Percentiles rank a stretch among this genome's conserved stretches.
These are phyloP conservation scores for Scolopax bukidnonensis DNA, from an alignment of 2,797 vertebrate genomes.

Conservation along the genomic window DNA sequence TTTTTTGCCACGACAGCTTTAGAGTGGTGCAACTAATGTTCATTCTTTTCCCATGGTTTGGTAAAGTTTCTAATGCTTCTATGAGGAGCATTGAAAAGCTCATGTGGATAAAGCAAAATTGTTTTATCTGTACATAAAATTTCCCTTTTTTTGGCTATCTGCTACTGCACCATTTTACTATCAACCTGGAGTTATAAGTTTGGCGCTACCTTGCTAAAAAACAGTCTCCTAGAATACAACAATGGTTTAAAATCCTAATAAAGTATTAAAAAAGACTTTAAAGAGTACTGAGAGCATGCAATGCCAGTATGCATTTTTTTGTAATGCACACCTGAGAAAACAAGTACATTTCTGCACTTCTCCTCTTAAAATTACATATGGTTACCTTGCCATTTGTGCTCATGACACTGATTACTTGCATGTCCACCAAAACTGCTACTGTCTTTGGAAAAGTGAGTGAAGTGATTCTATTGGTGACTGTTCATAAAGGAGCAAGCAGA, in stretches of 20 bases:
- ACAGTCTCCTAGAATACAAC: background rate
- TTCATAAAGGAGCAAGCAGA: background rate
- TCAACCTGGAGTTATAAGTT: background rate
- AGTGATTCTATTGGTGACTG: background rate
- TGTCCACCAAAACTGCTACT: background rate
- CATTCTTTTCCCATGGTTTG: background rate
- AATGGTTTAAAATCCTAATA: background rate
- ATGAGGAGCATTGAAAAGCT: background rate
- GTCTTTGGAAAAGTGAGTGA: background rate
- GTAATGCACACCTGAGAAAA: background rate
- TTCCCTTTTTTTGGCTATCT: background rate
- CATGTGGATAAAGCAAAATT: background rate
- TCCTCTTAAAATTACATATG: background rate
- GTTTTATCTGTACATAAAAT: fast-evolving
- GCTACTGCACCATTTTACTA: fast-evolving
- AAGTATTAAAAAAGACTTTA: background rate
- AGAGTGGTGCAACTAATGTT: background rate
- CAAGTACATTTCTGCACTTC: background rate
- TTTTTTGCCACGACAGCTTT: background rate
- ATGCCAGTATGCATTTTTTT: background rate
- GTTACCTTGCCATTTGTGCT: background rate
- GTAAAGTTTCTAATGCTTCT: background rate
- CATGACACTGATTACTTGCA: background rate
- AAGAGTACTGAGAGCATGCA: background rate
- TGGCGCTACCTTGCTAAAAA: background rate